Conservation (phyloP, 2,797 vertebrate genomes). For the Pangasius larnaudii region DNA sequence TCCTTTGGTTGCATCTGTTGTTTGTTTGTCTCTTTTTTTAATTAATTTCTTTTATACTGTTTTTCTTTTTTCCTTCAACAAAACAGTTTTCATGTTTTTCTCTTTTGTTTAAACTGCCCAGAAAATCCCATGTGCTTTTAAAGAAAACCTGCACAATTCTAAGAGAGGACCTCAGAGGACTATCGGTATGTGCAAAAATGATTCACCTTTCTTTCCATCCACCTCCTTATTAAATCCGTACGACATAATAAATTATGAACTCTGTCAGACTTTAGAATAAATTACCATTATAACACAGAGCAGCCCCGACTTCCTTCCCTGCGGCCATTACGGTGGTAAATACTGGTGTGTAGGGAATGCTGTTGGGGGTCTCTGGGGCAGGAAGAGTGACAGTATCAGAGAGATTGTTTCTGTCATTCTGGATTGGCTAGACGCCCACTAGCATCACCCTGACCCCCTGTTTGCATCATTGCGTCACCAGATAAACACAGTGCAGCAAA, state of each 20-base stretch:
- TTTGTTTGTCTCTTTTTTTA: background rate
- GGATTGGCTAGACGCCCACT: background rate
- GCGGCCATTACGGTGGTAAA: background rate
- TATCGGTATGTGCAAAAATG: background rate
- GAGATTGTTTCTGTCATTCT: background rate
- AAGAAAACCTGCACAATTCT: background rate
- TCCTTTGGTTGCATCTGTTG: background rate
- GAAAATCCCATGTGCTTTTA: slow-evolving; percentile 1
- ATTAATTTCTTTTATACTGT: background rate
- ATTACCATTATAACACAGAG: background rate
- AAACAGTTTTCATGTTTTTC: background rate
- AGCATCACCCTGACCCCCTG: background rate
- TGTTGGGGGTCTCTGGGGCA: background rate
- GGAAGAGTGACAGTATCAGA: background rate
- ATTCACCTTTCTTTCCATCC: background rate
- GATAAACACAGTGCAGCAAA: background rate
- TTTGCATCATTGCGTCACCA: background rate
- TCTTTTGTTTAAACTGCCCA: background rate
- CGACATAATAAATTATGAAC: background rate
- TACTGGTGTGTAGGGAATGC: background rate
- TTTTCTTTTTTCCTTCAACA: background rate
- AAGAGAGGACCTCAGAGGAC: too few relatives aligned
- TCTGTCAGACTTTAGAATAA: slow-evolving; percentile 2
- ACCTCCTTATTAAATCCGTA: background rate
- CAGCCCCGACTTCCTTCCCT: background rate